Evolutionary conservation across 2,797 vertebrate species (phyloP), one percentile per base, ranked within the genome.

Genomic region (Pseudotriccus pelzelni): DNA sequence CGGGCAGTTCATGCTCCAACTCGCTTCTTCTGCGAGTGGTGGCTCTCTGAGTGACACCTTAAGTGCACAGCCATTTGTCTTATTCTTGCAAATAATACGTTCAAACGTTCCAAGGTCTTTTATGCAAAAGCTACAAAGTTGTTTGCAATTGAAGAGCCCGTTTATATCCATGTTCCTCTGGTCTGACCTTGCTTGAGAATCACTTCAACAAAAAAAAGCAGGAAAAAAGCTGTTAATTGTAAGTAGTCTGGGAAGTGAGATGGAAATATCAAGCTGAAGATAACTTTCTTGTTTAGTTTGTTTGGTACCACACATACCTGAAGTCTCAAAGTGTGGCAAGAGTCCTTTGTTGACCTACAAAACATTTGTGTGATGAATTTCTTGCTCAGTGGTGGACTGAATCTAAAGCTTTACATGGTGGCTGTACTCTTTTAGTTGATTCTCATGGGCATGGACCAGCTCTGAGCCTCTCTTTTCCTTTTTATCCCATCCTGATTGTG

Each of bases 31-130:
- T 4, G 60, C 3, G 50, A 43, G 68, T 5, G 27, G 13, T 59
- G 78, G 39, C 44, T 59, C 44, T 28, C 46, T n/a, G 28, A 81
- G 70, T 39, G 86, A 78, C 78, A 69, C 32, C 22, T 36, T n/a
- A 47, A 89, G 74, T 37, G 64, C 73, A 74, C 43, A 53, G 41
- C 10, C 22, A 2, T 53, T 74, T 52, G n/a, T 27, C 64, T 83
- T 46, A 16, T 2, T 2, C 27, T 72, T 56, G 28, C 34, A 89
- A 36, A 86, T 43, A 59, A 19, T 0, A 0, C 25, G 12, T 19
- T 37, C 21, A 18, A 55, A 47, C 3, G 9, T 20, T 68, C 49
- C 17, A 3, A 80, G n/a, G 17, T 36, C 8, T 21, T 69, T 73
- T 39, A 44, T 39, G 64, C 10, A n/a, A 59, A 67, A 91, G 36